A percentile compares a stretch with the other conserved stretches of the same genome.
phyloP scores from a whole-genome alignment of 2,113 vertebrate species.

The Erythrocercus mccallii region DNA sequence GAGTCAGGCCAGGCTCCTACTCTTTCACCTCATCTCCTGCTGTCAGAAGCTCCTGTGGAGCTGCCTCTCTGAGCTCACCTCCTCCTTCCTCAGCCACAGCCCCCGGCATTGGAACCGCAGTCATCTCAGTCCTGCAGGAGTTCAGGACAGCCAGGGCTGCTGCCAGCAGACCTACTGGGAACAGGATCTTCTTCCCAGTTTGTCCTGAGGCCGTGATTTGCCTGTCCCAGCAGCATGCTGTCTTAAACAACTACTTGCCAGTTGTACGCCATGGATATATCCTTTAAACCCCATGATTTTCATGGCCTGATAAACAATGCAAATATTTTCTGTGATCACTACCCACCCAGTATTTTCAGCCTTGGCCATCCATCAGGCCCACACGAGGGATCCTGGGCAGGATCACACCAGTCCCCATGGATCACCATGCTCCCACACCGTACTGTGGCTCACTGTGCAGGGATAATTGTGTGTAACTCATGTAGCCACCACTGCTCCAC shows the following conservation, averaged over 20 bases:
- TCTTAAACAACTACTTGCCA: neutral
- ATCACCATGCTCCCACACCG: fast-evolving
- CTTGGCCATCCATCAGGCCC: neutral
- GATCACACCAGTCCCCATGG: neutral
- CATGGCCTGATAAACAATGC: neutral
- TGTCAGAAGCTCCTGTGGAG: neutral
- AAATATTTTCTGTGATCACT: neutral
- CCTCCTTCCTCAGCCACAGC: neutral
- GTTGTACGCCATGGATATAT: neutral
- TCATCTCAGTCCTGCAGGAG: neutral
- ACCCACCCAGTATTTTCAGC: neutral
- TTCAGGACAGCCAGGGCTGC: neutral
- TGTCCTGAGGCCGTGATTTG: neutral
- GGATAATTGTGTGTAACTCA: neutral
- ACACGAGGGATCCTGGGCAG: neutral
- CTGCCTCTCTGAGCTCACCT: fast-evolving
- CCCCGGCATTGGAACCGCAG: fast-evolving
- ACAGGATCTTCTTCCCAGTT: neutral
- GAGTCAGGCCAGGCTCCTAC: neutral
- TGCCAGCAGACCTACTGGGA: neutral
- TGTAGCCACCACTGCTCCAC: fast-evolving
- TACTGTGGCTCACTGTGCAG: neutral
- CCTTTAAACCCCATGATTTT: neutral
- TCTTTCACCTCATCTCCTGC: neutral
- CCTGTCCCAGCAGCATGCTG: neutral